phyloP scores from a whole-genome alignment of 1,140 invertebrate species.

The Cyphomyrmex costatus region DNA sequence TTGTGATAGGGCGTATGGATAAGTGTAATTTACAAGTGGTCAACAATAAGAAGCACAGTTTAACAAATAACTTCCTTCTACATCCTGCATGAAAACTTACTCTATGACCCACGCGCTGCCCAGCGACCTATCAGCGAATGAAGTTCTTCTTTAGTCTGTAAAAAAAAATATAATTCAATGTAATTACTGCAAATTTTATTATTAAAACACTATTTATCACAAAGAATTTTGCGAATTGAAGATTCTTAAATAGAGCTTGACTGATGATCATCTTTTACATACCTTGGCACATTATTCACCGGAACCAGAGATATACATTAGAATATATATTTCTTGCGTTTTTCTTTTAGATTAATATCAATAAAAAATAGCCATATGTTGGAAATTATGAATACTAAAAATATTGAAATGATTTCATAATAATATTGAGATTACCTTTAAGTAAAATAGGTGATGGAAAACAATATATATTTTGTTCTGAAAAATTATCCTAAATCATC shows the following conservation, averaged over 20 bases:
- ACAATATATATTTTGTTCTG: conserved; percentile 61
- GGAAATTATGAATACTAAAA: background rate
- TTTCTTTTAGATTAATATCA: conserved; percentile 10
- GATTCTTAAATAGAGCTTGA: background rate
- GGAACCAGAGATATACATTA: conserved; percentile 28
- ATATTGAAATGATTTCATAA: background rate
- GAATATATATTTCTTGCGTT: background rate
- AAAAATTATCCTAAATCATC: conserved; percentile 64
- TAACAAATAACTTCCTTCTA: conserved; percentile 80
- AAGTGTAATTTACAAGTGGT: conserved; percentile 82
- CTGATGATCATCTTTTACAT: background rate
- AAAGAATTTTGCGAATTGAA: background rate
- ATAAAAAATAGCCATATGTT: background rate
- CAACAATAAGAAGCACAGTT: conserved; percentile 81
- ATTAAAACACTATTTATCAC: background rate
- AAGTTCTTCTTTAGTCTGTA: conserved; percentile 71
- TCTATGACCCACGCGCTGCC: conserved; percentile 76
- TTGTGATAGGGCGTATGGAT: conserved; percentile 77
- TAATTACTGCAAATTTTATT: background rate
- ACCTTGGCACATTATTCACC: conserved; percentile 10
- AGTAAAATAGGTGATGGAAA: conserved; percentile 60
- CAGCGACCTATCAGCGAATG: conserved; percentile 80
- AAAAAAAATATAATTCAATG: conserved; percentile 60
- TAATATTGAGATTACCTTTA: conserved; percentile 59
- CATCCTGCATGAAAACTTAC: conserved; percentile 76